Conservation (phyloP, 2,888 invertebrate species). For the Octodonta nipae region DNA sequence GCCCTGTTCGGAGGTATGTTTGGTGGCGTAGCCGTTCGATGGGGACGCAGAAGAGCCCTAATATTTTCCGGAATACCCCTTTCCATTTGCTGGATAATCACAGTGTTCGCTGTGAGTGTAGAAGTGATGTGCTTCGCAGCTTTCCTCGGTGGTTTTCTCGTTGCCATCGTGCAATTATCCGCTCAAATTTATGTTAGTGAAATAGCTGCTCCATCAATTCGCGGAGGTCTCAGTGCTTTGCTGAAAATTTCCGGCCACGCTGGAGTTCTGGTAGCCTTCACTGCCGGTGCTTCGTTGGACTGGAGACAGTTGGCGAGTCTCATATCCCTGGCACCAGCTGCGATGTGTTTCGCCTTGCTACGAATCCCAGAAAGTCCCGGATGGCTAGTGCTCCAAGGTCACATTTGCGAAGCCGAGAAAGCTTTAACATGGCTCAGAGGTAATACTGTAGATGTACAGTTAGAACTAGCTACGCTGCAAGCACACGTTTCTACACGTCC, state of each 20-base stretch:
- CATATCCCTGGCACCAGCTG: conserved; percentile 63
- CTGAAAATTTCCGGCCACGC: conserved; percentile 75
- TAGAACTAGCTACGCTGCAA: conserved; percentile 58
- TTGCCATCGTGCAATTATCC: conserved; percentile 34
- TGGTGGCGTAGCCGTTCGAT: conserved; percentile 64
- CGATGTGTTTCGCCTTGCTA: conserved; percentile 61
- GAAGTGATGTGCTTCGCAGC: conserved; percentile 73
- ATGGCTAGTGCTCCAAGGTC: conserved; percentile 62
- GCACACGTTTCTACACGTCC: conserved; percentile 47
- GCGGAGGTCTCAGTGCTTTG: conserved; percentile 76
- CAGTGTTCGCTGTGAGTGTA: conserved; percentile 63
- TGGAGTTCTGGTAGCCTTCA: conserved; percentile 72
- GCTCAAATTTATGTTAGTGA: conserved; percentile 74
- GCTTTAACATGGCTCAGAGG: conserved; percentile 70
- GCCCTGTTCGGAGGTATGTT: conserved; percentile 68
- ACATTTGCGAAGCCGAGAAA: conserved; percentile 59
- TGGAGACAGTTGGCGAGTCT: conserved; percentile 72
- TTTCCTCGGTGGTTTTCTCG: conserved; percentile 57
- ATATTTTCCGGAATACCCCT: conserved; percentile 62
- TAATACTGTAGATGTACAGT: conserved; percentile 59
- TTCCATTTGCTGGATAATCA: conserved; percentile 68
- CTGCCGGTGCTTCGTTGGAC: conserved; percentile 67
- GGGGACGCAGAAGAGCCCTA: conserved; percentile 57
- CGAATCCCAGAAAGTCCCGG: conserved; percentile 84
- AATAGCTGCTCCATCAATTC: conserved; percentile 72